Percentiles rank a stretch among this genome's conserved stretches.
Evolutionary conservation across 2,797 vertebrate genomes (phyloP).

Genomic region (Myotis myotis): DNA sequence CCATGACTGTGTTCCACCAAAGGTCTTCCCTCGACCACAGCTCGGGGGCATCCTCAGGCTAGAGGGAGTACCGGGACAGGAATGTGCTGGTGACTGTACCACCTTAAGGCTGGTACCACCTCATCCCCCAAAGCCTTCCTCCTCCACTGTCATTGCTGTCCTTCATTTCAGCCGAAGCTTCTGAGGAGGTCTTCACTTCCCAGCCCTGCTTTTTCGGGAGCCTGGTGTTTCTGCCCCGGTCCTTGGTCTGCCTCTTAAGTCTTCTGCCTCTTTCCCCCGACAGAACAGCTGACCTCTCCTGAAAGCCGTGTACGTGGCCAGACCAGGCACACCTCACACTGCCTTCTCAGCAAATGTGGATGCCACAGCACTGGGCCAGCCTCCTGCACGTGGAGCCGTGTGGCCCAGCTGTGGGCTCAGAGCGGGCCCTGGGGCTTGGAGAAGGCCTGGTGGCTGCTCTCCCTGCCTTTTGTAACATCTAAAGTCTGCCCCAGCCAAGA

Average conservation of each 20-base stretch:
- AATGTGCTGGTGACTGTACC: background rate
- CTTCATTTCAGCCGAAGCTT: background rate
- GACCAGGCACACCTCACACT: background rate
- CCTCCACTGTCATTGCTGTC: background rate
- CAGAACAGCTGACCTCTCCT: no score
- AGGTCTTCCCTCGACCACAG: background rate
- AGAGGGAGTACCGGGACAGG: background rate
- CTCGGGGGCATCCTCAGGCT: background rate
- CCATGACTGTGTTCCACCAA: background rate
- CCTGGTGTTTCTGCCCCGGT: background rate
- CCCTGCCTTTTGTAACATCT: constrained; percentile 62
- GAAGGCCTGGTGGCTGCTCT: constrained; percentile 30
- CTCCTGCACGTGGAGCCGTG: background rate
- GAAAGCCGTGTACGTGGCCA: background rate
- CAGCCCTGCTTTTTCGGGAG: background rate
- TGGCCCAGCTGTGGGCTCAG: background rate
- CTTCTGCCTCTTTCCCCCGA: background rate
- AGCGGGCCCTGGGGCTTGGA: constrained; percentile 7
- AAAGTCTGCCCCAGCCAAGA: constrained; percentile 64
- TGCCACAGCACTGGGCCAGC: background rate
- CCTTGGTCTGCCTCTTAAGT: background rate
- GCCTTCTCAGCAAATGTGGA: background rate
- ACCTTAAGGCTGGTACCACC: background rate
- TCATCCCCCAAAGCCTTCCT: background rate
- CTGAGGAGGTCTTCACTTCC: background rate